Conservation (phyloP, 2,888 invertebrate genomes). For the Drosophila borborema region DNA sequence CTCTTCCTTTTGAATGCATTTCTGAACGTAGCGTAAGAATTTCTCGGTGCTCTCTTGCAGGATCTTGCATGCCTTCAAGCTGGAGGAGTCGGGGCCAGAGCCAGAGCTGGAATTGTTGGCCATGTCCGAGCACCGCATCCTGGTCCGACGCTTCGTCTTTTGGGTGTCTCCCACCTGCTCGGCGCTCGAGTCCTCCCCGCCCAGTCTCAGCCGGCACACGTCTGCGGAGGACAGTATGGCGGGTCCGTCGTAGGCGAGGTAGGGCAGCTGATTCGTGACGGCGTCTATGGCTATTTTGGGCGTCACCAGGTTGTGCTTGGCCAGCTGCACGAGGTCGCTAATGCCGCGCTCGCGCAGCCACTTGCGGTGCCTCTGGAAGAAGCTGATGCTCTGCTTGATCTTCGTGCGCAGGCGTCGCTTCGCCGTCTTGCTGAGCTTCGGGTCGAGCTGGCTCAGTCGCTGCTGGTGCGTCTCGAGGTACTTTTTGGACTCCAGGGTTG, state of each 20-base stretch:
- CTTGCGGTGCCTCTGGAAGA: slow-evolving; percentile 96
- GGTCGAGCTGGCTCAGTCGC: slow-evolving; percentile 91
- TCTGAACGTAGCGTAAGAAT: slow-evolving; percentile 38
- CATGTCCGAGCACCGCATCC: background rate
- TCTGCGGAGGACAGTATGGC: slow-evolving; percentile 20
- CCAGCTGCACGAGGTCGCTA: slow-evolving; percentile 83
- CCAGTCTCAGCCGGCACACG: slow-evolving; percentile 5
- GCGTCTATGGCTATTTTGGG: slow-evolving; percentile 22
- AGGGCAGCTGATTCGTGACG: slow-evolving; percentile 36
- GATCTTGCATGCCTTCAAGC: slow-evolving; percentile 24
- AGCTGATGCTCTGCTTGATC: slow-evolving; percentile 88
- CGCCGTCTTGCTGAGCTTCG: slow-evolving; percentile 95
- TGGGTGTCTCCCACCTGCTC: slow-evolving; percentile 47
- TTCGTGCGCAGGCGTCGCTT: slow-evolving; percentile 90
- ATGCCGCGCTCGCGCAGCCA: slow-evolving; percentile 94
- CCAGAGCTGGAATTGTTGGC: slow-evolving; percentile 3
- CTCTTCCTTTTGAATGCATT: slow-evolving; percentile 8
- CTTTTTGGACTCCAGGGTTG: slow-evolving; percentile 95
- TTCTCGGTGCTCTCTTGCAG: slow-evolving; percentile 23
- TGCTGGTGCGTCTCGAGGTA: slow-evolving; percentile 95
- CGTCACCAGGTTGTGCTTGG: slow-evolving; percentile 83
- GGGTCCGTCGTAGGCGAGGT: slow-evolving; percentile 57
- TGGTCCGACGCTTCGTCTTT: too few relatives aligned
- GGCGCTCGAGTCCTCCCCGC: background rate
- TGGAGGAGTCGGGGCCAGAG: background rate